Evolutionary conservation across 2,888 invertebrate genomes (phyloP), one percentile per base, ranked within the genome.

Genomic region (Thymelicus acteon): DNA sequence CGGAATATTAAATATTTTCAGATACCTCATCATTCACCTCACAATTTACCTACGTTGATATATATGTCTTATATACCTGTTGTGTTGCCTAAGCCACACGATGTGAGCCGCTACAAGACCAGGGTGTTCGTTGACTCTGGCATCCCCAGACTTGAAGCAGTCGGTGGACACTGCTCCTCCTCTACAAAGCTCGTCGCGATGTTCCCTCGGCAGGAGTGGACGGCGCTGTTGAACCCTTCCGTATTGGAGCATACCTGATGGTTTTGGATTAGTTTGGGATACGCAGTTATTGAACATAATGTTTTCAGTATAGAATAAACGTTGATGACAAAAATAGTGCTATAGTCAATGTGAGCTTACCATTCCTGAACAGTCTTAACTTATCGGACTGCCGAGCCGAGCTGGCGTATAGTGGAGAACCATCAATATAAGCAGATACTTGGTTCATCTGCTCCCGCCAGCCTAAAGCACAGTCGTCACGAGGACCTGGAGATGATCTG

Each of bases 381-480:
- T 95, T 95, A 79, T 97, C 96, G 0, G 97, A 95, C 66, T 96
- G 96, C 62, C 95, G 92, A 4, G 96, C 95, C 13, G 96, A 96
- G 81, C 96, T 97, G 54, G 97, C 97, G 81, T 98, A 98, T 6
- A 98, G 95, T 39, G 96, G 96, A 0, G 97, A 98, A 0, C 95
- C 98, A 77, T 98, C 98, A 7, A 98, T 94, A 81, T 95, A 98
- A 0, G 97, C 96, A 0, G 98, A 97, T 5, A 97, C 94, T 84
- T 97, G 97, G 85, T 97, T 97, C 72, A 97, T 95, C 87, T 98
- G 98, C 80, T 98, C 97, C 1, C 98, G 93, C 93, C 97, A 97
- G 10, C 98, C 97, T 13, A 98, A 92, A 7, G 96, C 95, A 81
- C 98, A 98, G 84, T 97, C 96, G 60, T 96, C 95, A 4, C 96